phyloP scores from a whole-genome alignment of 2,113 vertebrate species.

The Erpornis zantholeuca region DNA sequence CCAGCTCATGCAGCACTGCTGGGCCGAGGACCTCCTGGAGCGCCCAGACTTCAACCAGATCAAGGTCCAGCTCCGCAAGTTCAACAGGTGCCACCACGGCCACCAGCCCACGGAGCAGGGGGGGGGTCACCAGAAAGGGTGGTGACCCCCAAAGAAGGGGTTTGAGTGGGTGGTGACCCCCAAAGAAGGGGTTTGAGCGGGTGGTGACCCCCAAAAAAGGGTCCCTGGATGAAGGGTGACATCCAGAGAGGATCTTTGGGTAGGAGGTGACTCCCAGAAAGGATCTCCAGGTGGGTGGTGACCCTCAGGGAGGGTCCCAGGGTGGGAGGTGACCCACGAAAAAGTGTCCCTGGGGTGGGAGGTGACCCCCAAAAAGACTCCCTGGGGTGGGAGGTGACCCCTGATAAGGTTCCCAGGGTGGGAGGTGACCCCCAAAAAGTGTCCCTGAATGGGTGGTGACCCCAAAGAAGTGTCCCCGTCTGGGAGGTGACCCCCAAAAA shows the following conservation, averaged over 20 bases:
- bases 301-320: fast-evolving
- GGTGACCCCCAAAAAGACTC: too few relatives aligned
- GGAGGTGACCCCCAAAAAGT: neutral
- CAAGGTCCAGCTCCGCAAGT: conserved; percentile 83
- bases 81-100: conserved; percentile 79
- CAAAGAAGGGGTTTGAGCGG: fast-evolving
- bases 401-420: fast-evolving
- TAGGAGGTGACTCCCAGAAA: fast-evolving
- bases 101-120: too few relatives aligned
- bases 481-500: too few relatives aligned
- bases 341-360: too few relatives aligned
- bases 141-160: neutral
- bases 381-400: neutral
- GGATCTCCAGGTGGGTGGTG: neutral
- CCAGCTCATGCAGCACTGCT: conserved; percentile 88
- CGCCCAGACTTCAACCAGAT: conserved; percentile 88
- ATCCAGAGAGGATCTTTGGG: fast-evolving
- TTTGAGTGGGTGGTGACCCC: fast-evolving
- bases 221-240: fast-evolving
- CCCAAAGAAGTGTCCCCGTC: too few relatives aligned
- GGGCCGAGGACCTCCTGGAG: conserved; percentile 83
- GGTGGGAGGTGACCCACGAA: too few relatives aligned
- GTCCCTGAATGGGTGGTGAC: too few relatives aligned
- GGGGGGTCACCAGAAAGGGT: neutral
- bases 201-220: neutral